Evolutionary conservation across 2,797 vertebrate genomes (phyloP).

Genomic region (Mionectes olivaceus): DNA sequence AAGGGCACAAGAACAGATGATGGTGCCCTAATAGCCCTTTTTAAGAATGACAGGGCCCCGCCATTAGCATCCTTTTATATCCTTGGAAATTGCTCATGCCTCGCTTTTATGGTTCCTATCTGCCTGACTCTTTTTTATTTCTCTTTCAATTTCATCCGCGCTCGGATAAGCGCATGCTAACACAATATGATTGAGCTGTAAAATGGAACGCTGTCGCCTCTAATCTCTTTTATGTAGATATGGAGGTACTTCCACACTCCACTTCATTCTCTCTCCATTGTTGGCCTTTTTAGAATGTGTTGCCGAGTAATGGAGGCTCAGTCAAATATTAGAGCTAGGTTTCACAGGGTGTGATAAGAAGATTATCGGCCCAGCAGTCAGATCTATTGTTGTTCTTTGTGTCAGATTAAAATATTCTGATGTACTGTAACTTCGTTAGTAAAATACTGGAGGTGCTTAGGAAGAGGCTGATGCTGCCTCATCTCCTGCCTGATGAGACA

Average conservation of each 20-base stretch:
- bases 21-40: constrained; percentile 89
- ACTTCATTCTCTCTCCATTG: constrained; percentile 82
- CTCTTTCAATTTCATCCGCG: constrained; percentile 94
- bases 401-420: constrained; percentile 85
- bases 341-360: constrained; percentile 83
- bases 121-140: constrained; percentile 91
- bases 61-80: constrained; percentile 94
- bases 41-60: constrained; percentile 92
- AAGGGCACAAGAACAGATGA: constrained; percentile 87
- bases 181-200: constrained; percentile 94
- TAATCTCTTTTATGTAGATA: constrained; percentile 98
- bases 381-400: constrained; percentile 80
- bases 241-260: constrained; percentile 84
- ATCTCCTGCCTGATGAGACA: constrained; percentile 66
- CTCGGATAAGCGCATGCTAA: constrained; percentile 89
- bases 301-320: constrained; percentile 77
- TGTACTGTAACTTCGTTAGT: constrained; percentile 79
- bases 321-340: constrained; percentile 83
- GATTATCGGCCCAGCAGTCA: constrained; percentile 80
- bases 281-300: constrained; percentile 78
- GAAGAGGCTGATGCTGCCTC: constrained; percentile 41
- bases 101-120: constrained; percentile 90
- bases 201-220: constrained; percentile 90
- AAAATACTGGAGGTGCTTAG: constrained; percentile 72
- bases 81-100: constrained; percentile 93